Base-by-base conservation (phyloP, 2,888 invertebrate species). In the Anticlea derivata region DNA sequence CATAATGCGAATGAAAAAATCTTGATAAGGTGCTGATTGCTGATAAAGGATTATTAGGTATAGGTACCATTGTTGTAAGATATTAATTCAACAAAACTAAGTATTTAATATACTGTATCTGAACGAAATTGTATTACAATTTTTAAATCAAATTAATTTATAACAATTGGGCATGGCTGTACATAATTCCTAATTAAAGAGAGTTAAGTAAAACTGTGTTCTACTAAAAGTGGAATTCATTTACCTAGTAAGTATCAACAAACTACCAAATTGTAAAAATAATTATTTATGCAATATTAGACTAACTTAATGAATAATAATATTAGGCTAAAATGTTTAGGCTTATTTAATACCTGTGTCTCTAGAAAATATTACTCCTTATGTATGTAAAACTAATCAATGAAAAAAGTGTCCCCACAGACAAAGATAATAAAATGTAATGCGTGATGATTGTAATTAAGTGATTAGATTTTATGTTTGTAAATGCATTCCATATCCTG, bases 261-360 rank as follows among this genome's bases (percentile, higher is more conserved):
- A 41, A 11, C 5, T 31, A 41, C 30, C 29, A 46, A 46, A 49
- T 27, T 46, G 22, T 48, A 40, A 27, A 46, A 27, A 47, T 17
- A 27, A 47, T 33, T 40, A 17, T 37, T 34, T 50, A 51, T 47
- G 58, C 58, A 58, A 55, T 58, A 55, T 40, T 58, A 58, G 38
- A 23, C 10, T 7, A 37, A 37, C 30, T 31, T 11, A 30, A 11
- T 22, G 26, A 17, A 17, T 17, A 17, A 17, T 40, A 30, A 12
- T 40, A 7, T 2, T 30, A 30, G 11, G n/a, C 17, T 17, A 27
- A 27, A 17, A 5, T 17, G 6, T 39, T 5, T 38, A 27, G 12
- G 7, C n/a, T n/a, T n/a, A n/a, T 22, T 11, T 22, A 5, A 55
- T 40, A 51, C 48, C 50, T 68, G 69, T 63, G 73, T 38, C 1